phyloP scores from a whole-genome alignment of 2,888 invertebrate genomes.

The Agrotis ipsilon region DNA sequence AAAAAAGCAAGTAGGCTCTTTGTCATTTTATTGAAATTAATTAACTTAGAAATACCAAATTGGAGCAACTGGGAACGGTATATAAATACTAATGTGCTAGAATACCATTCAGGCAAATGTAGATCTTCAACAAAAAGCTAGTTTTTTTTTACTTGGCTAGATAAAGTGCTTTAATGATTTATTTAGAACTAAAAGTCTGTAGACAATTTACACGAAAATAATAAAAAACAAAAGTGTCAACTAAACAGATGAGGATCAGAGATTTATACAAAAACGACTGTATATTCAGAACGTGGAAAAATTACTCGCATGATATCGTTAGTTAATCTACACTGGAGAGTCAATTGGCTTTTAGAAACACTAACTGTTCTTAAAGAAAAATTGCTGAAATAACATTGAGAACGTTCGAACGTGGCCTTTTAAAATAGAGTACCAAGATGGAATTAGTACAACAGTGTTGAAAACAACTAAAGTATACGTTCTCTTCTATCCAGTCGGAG shows the following conservation, averaged over 20 bases:
- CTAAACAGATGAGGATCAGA: background rate
- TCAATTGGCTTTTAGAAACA: conserved; percentile 12
- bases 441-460: conserved; percentile 28
- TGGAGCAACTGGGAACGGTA: no score
- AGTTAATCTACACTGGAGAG: background rate
- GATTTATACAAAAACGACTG: background rate
- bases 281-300: background rate
- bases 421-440: background rate
- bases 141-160: background rate
- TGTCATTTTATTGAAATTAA: no score
- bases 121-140: no score
- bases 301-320: background rate
- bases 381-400: background rate
- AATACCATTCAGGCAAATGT: no score
- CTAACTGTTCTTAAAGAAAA: conserved; percentile 18
- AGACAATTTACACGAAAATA: background rate
- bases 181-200: background rate
- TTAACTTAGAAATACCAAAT: no score
- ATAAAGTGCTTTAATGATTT: background rate
- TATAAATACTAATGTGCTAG: no score
- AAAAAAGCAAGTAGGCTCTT: no score
- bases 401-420: conserved; percentile 11
- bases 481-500: conserved; percentile 23
- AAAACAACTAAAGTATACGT: conserved; percentile 43
- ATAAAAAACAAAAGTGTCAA: conserved; percentile 1